Evolutionary conservation across 2,113 vertebrate genomes (phyloP).

Genomic region (Pogona vitticeps): DNA sequence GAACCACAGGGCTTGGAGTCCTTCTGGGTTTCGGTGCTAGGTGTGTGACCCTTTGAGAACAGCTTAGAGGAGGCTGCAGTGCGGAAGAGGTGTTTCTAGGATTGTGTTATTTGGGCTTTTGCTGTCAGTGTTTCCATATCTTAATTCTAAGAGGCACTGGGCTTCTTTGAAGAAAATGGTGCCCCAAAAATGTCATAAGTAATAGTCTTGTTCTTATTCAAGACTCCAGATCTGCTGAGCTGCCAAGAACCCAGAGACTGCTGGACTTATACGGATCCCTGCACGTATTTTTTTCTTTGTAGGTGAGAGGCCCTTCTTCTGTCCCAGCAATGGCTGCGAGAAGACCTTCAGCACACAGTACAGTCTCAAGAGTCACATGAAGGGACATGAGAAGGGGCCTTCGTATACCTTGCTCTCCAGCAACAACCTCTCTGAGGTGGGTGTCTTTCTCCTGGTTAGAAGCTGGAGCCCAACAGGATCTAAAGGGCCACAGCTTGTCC

Average conservation of each 20-base stretch:
- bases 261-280: conserved; percentile 1
- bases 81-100: no score
- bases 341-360: conserved; percentile 97
- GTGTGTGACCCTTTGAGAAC: no score
- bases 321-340: conserved; percentile 94
- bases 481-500: no score
- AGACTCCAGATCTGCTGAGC: not conserved
- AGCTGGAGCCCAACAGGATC: not conserved
- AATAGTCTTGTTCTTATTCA: not conserved
- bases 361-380: conserved; percentile 97
- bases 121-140: not conserved
- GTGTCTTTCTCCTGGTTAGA: conserved; percentile 45
- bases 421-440: conserved; percentile 88
- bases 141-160: not conserved
- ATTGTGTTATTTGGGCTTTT: no score
- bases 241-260: not conserved
- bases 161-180: not conserved
- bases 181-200: not conserved
- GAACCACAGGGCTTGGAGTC: no score
- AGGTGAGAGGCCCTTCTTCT: conserved; percentile 98
- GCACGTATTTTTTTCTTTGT: conserved; percentile 39
- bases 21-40: no score
- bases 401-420: conserved; percentile 81
- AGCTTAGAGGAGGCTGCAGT: no score
- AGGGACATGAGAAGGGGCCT: conserved; percentile 92